Base-by-base conservation (phyloP, 53 echinoderm and acorn worm species). In the Apostichopus leukothele region DNA sequence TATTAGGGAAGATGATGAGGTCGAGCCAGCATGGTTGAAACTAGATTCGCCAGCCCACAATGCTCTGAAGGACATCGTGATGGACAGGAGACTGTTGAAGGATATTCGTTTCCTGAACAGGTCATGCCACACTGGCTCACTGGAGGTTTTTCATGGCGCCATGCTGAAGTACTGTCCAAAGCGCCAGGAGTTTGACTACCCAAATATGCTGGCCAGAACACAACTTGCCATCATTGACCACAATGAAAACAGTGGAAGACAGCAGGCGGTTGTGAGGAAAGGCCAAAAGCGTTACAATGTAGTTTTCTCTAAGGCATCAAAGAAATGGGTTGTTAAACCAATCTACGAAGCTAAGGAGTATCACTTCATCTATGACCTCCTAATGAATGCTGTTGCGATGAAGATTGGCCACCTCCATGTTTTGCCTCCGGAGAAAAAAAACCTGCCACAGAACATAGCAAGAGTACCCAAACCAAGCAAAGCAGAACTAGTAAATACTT, bases 81-180 rank as follows among this genome's bases (percentile, higher is more conserved):
- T 75, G 76, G 39, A 75, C 10, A 75, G 9, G n/a, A 75, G 76
- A 21, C 39, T 75, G n/a, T 19, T 75, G 11, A 75, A 75, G 39
- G 76, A 75, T n/a, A 75, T 75, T 19, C 76, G 76, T 10, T 25
- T 10, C 23, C 76, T 75, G 76, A 75, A 75, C 76, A 75, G 76
- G 19, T 22, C 76, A 9, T 75, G 76, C 19, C 76, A 75, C 76
- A 75, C 76, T 75, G 76, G 76, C 12, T 14, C 2, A 10, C 19
- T 5, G n/a, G 76, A 75, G 39, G 76, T 75, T 7, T 75, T 75
- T 19, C 76, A 75, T 75, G 76, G 76, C 1, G 23, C 76, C 2
- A 9, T 75, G 13, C 76, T 75, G 76, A 75, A 75, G 76, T 61
- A 84, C 63, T 84, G 84, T 57, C 84, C 84, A 60, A 83, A 83